Conservation (phyloP, 2,797 vertebrate species). For the Helarctos malayanus region DNA sequence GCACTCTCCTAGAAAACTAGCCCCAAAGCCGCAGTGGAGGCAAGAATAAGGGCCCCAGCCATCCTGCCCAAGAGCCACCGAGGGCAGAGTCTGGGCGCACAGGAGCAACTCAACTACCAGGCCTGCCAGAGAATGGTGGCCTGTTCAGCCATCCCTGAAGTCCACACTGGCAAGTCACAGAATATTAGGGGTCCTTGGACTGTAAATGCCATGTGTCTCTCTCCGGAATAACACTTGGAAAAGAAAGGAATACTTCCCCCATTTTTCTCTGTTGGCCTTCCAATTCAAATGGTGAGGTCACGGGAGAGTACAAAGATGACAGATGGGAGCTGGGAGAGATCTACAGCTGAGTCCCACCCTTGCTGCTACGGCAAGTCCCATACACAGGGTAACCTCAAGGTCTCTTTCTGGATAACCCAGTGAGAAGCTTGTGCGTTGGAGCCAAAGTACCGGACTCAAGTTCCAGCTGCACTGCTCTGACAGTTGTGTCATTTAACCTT, state of each 20-base stretch:
- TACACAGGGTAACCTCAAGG: neutral
- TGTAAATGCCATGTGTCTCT: neutral
- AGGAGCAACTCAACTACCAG: neutral
- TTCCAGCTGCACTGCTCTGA: neutral
- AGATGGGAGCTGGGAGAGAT: neutral
- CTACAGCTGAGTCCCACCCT: neutral
- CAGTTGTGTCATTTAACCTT: neutral
- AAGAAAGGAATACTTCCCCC: neutral
- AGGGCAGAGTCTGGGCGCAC: neutral
- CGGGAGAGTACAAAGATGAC: neutral
- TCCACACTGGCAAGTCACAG: neutral
- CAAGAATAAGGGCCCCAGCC: neutral
- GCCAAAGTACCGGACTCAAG: neutral
- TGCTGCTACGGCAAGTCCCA: neutral
- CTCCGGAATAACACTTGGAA: neutral
- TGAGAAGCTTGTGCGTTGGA: neutral
- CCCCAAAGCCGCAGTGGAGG: constrained; percentile 33
- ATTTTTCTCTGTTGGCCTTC: neutral
- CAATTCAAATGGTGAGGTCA: neutral
- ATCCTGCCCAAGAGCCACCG: neutral
- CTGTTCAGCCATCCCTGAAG: neutral
- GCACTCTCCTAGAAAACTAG: neutral
- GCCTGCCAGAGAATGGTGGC: neutral
- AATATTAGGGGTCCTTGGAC: neutral
- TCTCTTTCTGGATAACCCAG: neutral